Evolutionary conservation across 1,140 invertebrate genomes (phyloP).

Genomic region (Solenopsis fugax): DNA sequence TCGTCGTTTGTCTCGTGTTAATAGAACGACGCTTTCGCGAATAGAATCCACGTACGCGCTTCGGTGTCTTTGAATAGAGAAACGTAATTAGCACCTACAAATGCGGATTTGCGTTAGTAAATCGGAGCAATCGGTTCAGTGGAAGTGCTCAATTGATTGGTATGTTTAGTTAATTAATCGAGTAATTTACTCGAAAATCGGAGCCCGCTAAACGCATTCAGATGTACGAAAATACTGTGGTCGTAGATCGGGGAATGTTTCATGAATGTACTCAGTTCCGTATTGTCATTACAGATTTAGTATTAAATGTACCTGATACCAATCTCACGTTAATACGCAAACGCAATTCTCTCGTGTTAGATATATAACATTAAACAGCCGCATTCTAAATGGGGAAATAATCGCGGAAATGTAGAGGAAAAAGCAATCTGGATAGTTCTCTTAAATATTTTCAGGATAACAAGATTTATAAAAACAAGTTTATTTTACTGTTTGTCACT

Average conservation of each 20-base stretch:
- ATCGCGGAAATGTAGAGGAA: not conserved
- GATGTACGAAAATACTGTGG: conserved; percentile 4
- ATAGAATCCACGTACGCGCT: conserved; percentile 3
- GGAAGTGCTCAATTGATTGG: conserved; percentile 25
- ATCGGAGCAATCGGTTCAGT: conserved; percentile 17
- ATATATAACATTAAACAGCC: not conserved
- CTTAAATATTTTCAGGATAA: not conserved
- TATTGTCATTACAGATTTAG: conserved; percentile 4
- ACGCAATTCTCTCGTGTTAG: conserved; percentile 10
- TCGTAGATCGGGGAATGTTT: conserved; percentile 20
- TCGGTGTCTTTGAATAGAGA: conserved; percentile 20
- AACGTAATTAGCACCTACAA: conserved; percentile 34
- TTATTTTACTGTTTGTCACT: not conserved
- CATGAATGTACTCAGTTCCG: conserved; percentile 1
- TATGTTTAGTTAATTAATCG: conserved; percentile 38
- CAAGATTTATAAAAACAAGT: not conserved
- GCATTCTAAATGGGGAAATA: not conserved
- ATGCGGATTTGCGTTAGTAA: conserved; percentile 9
- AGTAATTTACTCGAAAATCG: conserved; percentile 27
- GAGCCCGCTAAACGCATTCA: not conserved
- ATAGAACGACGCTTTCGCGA: not conserved
- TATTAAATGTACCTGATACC: not conserved
- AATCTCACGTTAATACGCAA: not conserved
- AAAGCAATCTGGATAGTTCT: not conserved
- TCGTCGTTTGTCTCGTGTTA: conserved; percentile 30